Percentiles rank a stretch among this genome's conserved stretches.
These are phyloP conservation scores for Ctena decussata DNA, from an alignment of 2,888 invertebrate genomes.

Conservation along the genomic window DNA sequence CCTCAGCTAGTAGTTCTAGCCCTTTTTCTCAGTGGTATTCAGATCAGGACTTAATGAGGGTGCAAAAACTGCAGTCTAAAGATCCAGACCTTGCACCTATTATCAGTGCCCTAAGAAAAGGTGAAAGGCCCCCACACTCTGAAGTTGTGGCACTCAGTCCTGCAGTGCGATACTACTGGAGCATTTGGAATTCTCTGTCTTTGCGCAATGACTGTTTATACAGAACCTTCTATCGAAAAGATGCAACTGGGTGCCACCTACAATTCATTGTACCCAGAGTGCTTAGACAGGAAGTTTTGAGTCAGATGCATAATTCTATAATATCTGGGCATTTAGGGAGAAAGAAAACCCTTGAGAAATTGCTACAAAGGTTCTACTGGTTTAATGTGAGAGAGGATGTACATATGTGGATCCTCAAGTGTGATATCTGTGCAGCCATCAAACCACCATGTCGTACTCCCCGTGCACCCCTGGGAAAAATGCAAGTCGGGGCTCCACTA, in stretches of 20 bases:
- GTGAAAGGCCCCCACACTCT: not conserved
- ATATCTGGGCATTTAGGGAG: not conserved
- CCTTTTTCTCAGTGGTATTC: too few relatives aligned
- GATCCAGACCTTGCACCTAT: too few relatives aligned
- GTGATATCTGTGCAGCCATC: not conserved
- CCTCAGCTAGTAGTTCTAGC: too few relatives aligned
- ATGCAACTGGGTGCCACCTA: not conserved
- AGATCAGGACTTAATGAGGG: too few relatives aligned
- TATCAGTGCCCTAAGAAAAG: too few relatives aligned
- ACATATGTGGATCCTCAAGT: not conserved
- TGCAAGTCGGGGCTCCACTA: not conserved
- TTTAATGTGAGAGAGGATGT: not conserved
- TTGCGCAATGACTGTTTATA: not conserved
- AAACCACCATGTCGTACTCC: not conserved
- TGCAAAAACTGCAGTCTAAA: too few relatives aligned
- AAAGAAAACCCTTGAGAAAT: not conserved
- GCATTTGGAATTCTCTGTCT: not conserved
- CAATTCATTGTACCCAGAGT: not conserved
- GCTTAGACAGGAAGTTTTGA: not conserved
- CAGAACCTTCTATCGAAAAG: not conserved
- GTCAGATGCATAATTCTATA: not conserved
- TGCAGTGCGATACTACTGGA: not conserved
- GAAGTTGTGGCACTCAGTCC: not conserved
- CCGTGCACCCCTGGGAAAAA: not conserved
- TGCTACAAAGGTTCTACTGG: not conserved